phyloP scores from a whole-genome alignment of 2,888 invertebrate species.

The Sthenelais limicola region DNA sequence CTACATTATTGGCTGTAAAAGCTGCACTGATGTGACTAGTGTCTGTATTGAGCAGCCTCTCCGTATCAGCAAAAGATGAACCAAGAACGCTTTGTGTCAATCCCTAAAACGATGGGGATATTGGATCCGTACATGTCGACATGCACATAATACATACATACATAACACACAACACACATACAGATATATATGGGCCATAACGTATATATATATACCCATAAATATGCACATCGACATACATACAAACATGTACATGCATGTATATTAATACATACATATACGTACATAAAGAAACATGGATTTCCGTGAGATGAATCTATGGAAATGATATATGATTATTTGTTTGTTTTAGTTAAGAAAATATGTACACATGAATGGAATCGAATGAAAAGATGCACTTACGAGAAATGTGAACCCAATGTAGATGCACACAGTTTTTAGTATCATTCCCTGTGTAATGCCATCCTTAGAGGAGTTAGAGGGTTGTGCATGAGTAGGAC shows the following conservation, averaged over 20 bases:
- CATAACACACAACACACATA: not conserved
- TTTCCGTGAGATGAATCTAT: not conserved
- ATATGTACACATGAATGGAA: not conserved
- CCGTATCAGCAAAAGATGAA: not conserved
- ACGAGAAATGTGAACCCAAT: constrained; percentile 30
- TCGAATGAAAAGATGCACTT: not conserved
- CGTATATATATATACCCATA: not conserved
- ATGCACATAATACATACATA: not conserved
- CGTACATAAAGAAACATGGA: no score
- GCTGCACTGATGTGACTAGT: constrained; percentile 9
- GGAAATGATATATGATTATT: not conserved
- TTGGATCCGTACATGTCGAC: not conserved
- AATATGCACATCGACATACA: no score
- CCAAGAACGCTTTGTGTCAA: constrained; percentile 25
- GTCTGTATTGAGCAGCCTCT: constrained; percentile 4
- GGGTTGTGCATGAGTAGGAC: not conserved
- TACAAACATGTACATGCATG: not conserved
- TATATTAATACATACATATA: not conserved
- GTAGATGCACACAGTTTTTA: constrained; percentile 18
- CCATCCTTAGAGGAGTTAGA: not conserved
- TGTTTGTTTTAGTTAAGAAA: not conserved
- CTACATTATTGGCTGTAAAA: constrained; percentile 25
- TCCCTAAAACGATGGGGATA: not conserved
- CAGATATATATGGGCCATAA: not conserved
- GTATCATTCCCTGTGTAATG: not conserved